Conservation (phyloP, 1,140 invertebrate genomes). For the Wiebesia pumilae region DNA sequence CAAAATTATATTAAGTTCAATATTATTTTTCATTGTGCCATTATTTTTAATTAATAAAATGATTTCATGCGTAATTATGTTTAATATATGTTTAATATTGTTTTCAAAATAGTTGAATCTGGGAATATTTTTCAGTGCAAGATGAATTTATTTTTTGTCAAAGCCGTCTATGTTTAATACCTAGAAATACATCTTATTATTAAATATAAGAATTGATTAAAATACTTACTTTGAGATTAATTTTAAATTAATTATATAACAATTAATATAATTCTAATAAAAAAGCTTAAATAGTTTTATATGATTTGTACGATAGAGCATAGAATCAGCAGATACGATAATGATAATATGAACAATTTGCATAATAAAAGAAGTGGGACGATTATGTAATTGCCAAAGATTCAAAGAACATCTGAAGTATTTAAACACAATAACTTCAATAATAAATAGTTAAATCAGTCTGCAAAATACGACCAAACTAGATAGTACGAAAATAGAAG, state of each 20-base stretch:
- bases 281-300: neutral
- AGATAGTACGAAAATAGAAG: constrained; percentile 1
- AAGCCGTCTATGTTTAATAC: no score
- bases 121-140: no score
- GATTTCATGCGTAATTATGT: no score
- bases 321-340: neutral
- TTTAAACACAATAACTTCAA: constrained; percentile 28
- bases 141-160: no score
- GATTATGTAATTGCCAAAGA: constrained; percentile 24
- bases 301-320: neutral
- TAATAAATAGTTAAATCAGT: constrained; percentile 33
- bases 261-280: neutral
- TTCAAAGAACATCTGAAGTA: constrained; percentile 2
- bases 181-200: no score
- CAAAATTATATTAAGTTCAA: no score
- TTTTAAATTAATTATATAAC: neutral
- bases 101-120: no score
- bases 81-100: no score
- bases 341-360: neutral
- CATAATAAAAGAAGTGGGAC: constrained; percentile 2
- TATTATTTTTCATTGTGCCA: no score
- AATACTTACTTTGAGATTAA: no score
- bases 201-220: no score
- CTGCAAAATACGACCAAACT: constrained; percentile 9
- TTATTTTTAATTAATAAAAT: no score